Conservation (phyloP, 2,797 vertebrate genomes). For the Myotis vivesi region DNA sequence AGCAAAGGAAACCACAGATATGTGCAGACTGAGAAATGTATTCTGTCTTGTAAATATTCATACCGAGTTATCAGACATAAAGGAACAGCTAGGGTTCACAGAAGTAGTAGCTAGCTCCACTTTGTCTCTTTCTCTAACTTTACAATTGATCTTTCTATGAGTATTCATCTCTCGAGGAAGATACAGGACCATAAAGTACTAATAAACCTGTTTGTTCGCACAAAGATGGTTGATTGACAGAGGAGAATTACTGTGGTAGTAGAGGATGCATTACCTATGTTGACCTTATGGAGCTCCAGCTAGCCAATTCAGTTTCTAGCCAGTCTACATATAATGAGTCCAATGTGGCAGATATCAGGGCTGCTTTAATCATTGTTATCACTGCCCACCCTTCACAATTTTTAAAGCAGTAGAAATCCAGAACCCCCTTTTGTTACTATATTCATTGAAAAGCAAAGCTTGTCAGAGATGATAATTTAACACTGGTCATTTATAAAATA, state of each 20-base stretch:
- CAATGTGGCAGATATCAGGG: accelerated
- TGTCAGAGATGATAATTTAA: not conserved
- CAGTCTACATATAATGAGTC: not conserved
- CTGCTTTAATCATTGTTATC: not conserved
- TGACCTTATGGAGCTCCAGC: not conserved
- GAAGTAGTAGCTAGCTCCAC: not conserved
- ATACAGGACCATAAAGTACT: not conserved
- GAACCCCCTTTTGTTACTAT: not conserved
- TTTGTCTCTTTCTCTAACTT: not conserved
- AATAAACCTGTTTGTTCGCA: not conserved
- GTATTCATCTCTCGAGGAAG: not conserved
- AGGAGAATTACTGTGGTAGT: not conserved
- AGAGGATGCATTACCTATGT: not conserved
- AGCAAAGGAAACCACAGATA: not conserved
- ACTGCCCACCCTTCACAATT: not conserved
- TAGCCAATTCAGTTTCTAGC: too few relatives aligned
- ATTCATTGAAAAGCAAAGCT: not conserved
- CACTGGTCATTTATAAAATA: not conserved
- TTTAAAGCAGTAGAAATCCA: not conserved
- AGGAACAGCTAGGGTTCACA: not conserved
- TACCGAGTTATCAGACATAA: not conserved
- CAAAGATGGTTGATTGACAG: not conserved
- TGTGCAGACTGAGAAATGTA: not conserved
- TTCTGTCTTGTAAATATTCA: not conserved
- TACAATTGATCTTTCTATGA: not conserved